These are phyloP conservation scores for Sorex maritimensis DNA, from an alignment of 2,797 vertebrate species.

Conservation along the genomic window DNA sequence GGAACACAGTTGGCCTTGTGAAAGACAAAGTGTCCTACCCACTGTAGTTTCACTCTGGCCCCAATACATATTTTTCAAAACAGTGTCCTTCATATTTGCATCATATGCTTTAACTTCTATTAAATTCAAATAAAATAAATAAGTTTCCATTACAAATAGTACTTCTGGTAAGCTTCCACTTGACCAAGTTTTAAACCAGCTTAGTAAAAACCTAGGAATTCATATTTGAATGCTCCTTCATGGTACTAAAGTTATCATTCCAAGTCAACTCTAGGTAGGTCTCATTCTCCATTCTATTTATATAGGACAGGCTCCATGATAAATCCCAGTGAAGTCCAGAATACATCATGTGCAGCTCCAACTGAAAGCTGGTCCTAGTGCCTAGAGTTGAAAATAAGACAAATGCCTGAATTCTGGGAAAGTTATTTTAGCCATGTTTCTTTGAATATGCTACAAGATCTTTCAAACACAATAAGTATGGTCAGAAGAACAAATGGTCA, in stretches of 20 bases:
- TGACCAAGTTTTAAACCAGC: constrained; percentile 33
- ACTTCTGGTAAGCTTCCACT: constrained; percentile 19
- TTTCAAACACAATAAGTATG: background rate
- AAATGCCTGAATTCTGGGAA: background rate
- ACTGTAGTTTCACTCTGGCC: no score
- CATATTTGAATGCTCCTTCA: background rate
- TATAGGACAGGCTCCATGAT: background rate
- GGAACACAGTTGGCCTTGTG: no score
- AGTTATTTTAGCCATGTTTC: background rate
- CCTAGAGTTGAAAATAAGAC: background rate
- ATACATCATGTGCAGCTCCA: background rate
- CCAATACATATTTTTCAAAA: constrained; percentile 26
- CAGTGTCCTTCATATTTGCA: constrained; percentile 9
- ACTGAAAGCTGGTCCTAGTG: background rate
- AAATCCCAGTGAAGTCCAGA: constrained; percentile 1
- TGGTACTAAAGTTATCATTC: background rate
- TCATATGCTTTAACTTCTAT: constrained; percentile 37
- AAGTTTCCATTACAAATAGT: constrained; percentile 38
- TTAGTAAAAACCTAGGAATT: constrained; percentile 22
- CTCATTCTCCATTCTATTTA: background rate
- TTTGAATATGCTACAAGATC: background rate
- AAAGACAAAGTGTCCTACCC: no score
- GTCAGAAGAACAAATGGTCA: no score
- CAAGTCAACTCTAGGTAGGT: background rate
- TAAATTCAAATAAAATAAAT: constrained; percentile 50